These are phyloP conservation scores for Grapholita molesta DNA, from an alignment of 1,140 invertebrate species.

Conservation along the genomic window DNA sequence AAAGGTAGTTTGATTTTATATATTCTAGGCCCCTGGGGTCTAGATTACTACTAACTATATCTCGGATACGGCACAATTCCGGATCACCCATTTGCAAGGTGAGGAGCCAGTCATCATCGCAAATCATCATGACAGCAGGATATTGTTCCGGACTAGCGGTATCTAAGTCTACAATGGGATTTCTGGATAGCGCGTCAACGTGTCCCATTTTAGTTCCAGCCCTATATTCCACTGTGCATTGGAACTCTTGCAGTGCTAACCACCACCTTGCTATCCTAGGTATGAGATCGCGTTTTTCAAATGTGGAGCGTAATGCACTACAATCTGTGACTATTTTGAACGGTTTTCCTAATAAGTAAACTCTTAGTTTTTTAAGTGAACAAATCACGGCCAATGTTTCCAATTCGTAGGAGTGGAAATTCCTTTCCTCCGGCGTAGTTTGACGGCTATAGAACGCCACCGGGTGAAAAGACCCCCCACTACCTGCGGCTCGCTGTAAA, in stretches of 20 bases:
- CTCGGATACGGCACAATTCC: no score
- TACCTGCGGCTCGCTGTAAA: background rate
- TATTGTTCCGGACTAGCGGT: no score
- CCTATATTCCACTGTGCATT: conserved; percentile 11
- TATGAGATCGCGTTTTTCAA: background rate
- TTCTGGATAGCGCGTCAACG: conserved; percentile 41
- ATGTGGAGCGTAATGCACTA: background rate
- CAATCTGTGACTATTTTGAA: no score
- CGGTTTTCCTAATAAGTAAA: background rate
- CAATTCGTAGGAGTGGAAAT: no score
- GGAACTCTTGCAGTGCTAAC: background rate
- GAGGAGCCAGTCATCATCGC: no score
- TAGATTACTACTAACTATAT: no score
- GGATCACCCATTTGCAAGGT: no score
- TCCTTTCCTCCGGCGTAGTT: background rate
- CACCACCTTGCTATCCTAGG: background rate
- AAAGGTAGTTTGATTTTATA: no score
- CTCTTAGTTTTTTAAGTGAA: background rate
- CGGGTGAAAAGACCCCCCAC: background rate
- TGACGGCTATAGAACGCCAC: conserved; percentile 10
- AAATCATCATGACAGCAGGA: no score
- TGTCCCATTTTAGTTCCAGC: conserved; percentile 37
- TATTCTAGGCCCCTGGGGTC: no score
- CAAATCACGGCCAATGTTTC: background rate
- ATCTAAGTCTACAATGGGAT: background rate